phyloP scores from a whole-genome alignment of 2,797 vertebrate species.

The Choloepus didactylus region DNA sequence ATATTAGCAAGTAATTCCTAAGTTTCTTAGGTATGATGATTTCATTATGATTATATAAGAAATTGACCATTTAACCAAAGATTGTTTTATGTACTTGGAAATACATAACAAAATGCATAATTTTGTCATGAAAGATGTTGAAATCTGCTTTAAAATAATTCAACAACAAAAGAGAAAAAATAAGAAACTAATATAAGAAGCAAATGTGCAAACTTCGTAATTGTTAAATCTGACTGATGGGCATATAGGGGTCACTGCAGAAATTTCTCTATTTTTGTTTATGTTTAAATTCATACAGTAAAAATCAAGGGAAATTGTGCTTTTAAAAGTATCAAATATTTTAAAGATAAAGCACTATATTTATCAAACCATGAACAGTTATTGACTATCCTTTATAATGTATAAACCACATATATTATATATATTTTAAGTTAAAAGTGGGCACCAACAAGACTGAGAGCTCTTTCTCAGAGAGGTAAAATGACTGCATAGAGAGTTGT shows the following conservation, averaged over 20 bases:
- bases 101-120: neutral
- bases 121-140: neutral
- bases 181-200: neutral
- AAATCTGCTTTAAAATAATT: slow-evolving; percentile 7
- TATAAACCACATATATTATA: neutral
- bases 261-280: neutral
- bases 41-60: neutral
- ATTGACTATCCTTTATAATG: neutral
- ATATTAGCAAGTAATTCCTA: neutral
- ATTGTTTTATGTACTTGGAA: neutral
- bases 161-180: neutral
- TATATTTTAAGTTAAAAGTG: neutral
- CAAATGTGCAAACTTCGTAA: neutral
- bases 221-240: neutral
- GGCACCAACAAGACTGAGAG: neutral
- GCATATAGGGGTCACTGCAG: neutral
- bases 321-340: neutral
- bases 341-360: neutral
- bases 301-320: neutral
- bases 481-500: neutral
- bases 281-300: neutral
- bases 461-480: neutral
- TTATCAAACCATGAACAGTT: neutral
- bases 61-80: neutral
- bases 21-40: neutral